Base-by-base conservation (phyloP, 2,113 vertebrate genomes). In the Amazona vittata region DNA sequence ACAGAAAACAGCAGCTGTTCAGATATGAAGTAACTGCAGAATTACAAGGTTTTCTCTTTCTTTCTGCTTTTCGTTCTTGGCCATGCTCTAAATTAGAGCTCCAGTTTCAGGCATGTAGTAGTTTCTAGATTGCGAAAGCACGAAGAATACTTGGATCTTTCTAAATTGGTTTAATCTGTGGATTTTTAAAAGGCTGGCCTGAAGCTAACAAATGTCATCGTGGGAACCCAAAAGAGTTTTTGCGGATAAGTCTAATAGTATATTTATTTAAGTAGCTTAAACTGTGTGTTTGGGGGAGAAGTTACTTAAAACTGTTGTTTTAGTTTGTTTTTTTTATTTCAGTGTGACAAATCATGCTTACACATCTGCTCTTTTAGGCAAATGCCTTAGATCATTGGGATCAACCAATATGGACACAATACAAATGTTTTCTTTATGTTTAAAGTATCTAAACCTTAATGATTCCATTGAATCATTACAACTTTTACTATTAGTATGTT, bases 11-110 rank as follows among this genome's bases (percentile, higher is more conserved):
- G 2, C 2, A 4, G 50, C 60, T 74, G 37, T 89, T 95, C 2
- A 4, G 47, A 49, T 81, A 29, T 13, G 35, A 90, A 86, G 11
- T 47, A 75, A 79, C 6, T 86, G 73, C 49, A 78, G 86, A 82
- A 87, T 69, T 93, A 33, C 24, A 60, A 84, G 26, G 11, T 10
- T 82, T 83, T 74, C 15, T 79, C 62, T 83, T 79, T 65, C 16
- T 33, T 90, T 91, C 83, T 94, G 75, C 49, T 46, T 90, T 90
- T 80, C 10, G 24, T 74, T 91, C 39, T 73, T 78, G 53, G 28
- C 70, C 47, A 5, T 87, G 81, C 94, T 96, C 95, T 96, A 96
- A 96, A 96, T 96, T 95, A 96, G 95, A 96, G 96, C 96, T 94
- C 44, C 81, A 22, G 26, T 84, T 96, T 75, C 74, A 87, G 69